Percentiles rank a stretch among this genome's conserved stretches.
Conservation (phyloP, 2,888 invertebrate species). For the Creontiades dilutus region DNA sequence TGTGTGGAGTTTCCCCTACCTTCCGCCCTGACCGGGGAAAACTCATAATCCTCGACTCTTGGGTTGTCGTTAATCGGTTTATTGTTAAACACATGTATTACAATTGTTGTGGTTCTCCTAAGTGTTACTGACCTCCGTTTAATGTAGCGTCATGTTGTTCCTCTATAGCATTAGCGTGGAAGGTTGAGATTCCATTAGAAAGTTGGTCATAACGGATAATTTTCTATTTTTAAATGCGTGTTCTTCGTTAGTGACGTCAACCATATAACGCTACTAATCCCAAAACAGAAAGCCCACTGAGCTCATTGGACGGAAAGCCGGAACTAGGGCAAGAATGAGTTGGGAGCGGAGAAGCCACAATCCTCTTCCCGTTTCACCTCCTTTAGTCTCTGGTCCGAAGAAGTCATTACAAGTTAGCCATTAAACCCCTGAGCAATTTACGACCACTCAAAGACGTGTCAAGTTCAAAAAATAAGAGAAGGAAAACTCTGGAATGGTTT, state of each 20-base stretch:
- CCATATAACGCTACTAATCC: neutral
- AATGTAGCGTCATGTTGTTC: too few relatives aligned
- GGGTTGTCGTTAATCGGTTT: too few relatives aligned
- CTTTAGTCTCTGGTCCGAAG: slow-evolving; percentile 22
- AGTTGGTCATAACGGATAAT: too few relatives aligned
- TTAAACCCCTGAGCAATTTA: slow-evolving; percentile 40
- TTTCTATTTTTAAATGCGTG: too few relatives aligned
- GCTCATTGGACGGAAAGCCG: neutral
- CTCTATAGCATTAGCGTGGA: too few relatives aligned
- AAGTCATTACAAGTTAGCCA: slow-evolving; percentile 47
- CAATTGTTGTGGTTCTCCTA: too few relatives aligned
- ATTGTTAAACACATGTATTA: too few relatives aligned
- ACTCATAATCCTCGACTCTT: too few relatives aligned
- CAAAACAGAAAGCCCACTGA: neutral
- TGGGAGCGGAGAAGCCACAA: slow-evolving; percentile 1
- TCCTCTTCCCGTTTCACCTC: neutral
- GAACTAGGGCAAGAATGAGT: slow-evolving; percentile 34
- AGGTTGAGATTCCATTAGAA: too few relatives aligned
- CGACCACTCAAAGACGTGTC: slow-evolving; percentile 35
- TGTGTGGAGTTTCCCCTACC: too few relatives aligned
- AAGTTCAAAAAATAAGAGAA: neutral
- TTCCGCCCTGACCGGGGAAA: too few relatives aligned
- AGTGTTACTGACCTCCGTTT: too few relatives aligned
- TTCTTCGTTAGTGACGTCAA: neutral
- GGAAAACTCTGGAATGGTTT: neutral